Percentiles rank a stretch among this genome's conserved stretches.
Evolutionary conservation across 2,797 vertebrate species (phyloP).

Genomic region (Neostethus bicornis): DNA sequence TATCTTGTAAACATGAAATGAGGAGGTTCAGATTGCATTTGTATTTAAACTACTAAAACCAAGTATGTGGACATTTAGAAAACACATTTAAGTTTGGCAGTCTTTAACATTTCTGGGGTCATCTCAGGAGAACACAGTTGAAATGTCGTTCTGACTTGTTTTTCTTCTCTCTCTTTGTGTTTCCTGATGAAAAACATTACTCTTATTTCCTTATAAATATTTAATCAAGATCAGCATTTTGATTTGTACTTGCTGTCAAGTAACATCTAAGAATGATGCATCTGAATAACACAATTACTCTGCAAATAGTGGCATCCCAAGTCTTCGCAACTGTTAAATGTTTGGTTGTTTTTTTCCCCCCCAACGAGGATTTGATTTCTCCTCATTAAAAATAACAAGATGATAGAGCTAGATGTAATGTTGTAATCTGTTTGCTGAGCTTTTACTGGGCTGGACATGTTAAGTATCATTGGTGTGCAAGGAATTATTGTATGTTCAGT

Average conservation of each 20-base stretch:
- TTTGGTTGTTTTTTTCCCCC: no score
- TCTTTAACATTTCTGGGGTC: slow-evolving; percentile 3
- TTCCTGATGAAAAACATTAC: slow-evolving; percentile 22
- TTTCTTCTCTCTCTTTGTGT: slow-evolving; percentile 13
- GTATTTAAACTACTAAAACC: background rate
- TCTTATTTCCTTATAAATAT: slow-evolving; percentile 53
- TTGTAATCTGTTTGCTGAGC: slow-evolving; percentile 2
- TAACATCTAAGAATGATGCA: slow-evolving; percentile 40
- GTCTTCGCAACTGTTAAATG: slow-evolving; percentile 32
- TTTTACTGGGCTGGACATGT: background rate
- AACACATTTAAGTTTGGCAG: background rate
- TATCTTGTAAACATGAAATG: slow-evolving; percentile 1
- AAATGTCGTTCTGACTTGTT: slow-evolving; percentile 2
- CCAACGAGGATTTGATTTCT: slow-evolving; percentile 23
- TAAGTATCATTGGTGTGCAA: background rate
- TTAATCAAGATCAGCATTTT: slow-evolving; percentile 48
- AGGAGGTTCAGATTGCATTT: background rate
- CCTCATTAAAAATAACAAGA: slow-evolving; percentile 13
- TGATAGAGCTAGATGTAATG: slow-evolving; percentile 2
- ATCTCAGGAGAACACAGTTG: slow-evolving; percentile 11
- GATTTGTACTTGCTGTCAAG: slow-evolving; percentile 35
- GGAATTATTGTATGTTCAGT: slow-evolving; percentile 10
- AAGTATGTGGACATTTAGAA: background rate
- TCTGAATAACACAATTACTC: slow-evolving; percentile 38
- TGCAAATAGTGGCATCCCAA: slow-evolving; percentile 45